Percentiles rank a stretch among this genome's conserved stretches.
phyloP scores from a whole-genome alignment of 2,113 vertebrate genomes.

The Perca schrenkii region DNA sequence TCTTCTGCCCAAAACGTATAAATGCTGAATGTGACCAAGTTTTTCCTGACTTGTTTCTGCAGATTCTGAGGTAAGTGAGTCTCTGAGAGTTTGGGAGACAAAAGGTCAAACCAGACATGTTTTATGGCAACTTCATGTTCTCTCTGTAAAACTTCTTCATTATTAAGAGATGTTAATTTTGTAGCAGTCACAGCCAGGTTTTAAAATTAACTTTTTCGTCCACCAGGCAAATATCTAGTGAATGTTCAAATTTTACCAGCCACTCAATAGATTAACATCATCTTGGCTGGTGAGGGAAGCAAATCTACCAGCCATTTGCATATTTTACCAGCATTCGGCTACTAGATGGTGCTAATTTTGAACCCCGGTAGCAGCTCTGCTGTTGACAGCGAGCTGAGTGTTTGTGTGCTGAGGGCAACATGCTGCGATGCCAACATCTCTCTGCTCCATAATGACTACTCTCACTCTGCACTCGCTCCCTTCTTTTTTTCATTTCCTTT shows the following conservation, averaged over 20 bases:
- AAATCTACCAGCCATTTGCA: too few relatives aligned
- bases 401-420: neutral
- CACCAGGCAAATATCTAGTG: too few relatives aligned
- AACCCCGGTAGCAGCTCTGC: neutral
- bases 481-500: conserved; percentile 13
- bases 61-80: neutral
- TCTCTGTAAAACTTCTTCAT: too few relatives aligned
- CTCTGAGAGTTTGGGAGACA: too few relatives aligned
- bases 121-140: too few relatives aligned
- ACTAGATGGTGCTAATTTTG: too few relatives aligned
- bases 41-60: neutral
- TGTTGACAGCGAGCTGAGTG: neutral
- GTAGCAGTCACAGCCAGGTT: neutral
- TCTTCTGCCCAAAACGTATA: neutral
- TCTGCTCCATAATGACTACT: conserved; percentile 11
- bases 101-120: too few relatives aligned
- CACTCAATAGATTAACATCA: too few relatives aligned
- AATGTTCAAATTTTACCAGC: too few relatives aligned
- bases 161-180: neutral
- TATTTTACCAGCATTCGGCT: too few relatives aligned
- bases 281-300: too few relatives aligned
- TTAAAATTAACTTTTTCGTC: too few relatives aligned
- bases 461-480: neutral
- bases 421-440: neutral
- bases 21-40: neutral